A percentile compares a stretch with the other conserved stretches of the same genome.
Conservation (phyloP, 2,113 vertebrate genomes). For the Willisornis vidua region DNA sequence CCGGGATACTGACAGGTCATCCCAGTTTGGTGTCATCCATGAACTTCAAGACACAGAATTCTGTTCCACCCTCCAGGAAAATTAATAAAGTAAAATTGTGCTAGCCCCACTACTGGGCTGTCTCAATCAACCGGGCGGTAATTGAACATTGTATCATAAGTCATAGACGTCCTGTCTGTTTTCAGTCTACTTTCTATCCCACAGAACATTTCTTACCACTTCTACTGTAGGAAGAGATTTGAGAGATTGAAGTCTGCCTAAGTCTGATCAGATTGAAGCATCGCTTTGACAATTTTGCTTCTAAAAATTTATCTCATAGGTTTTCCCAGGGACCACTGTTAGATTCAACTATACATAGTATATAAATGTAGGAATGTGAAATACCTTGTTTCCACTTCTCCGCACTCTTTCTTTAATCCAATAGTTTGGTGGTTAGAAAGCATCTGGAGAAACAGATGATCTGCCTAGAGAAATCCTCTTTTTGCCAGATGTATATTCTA, state of each 20-base stretch:
- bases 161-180: background rate
- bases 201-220: background rate
- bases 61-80: background rate
- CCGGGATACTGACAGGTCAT: background rate
- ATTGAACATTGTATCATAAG: background rate
- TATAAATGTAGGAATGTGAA: background rate
- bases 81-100: background rate
- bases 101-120: background rate
- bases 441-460: conserved; percentile 34
- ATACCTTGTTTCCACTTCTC: background rate
- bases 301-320: background rate
- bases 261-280: background rate
- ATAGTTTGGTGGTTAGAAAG: background rate
- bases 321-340: background rate
- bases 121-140: background rate
- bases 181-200: background rate
- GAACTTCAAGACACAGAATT: background rate
- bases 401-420: background rate
- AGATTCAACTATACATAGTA: background rate
- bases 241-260: background rate
- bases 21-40: background rate
- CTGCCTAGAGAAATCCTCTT: background rate
- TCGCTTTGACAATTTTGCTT: background rate
- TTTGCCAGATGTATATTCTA: background rate
- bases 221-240: background rate